Conservation (phyloP, 2,888 invertebrate genomes). For the Volucella zonaria region DNA sequence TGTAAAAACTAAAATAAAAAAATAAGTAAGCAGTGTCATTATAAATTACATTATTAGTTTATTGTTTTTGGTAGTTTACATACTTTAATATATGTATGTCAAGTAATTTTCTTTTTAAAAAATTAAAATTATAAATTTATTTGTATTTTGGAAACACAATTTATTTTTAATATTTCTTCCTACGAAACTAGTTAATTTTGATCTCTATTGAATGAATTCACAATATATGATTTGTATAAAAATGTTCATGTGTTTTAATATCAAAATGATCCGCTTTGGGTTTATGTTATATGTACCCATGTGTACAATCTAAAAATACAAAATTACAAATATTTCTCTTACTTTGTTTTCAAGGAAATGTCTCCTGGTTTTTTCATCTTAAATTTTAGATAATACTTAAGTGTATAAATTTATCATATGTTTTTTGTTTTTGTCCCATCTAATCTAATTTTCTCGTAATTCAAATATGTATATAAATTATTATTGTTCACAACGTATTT, state of each 20-base stretch:
- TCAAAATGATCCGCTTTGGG: conserved; percentile 59
- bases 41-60: conserved; percentile 47
- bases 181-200: conserved; percentile 52
- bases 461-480: conserved; percentile 66
- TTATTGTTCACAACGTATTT: conserved; percentile 65
- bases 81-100: conserved; percentile 53
- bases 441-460: conserved; percentile 63
- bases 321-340: conserved; percentile 69
- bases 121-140: conserved; percentile 37
- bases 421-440: conserved; percentile 59
- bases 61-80: conserved; percentile 72
- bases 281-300: conserved; percentile 48
- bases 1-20: not conserved
- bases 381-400: conserved; percentile 64
- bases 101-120: conserved; percentile 53
- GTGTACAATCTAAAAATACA: conserved; percentile 73
- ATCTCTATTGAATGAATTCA: conserved; percentile 58
- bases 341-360: conserved; percentile 56
- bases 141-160: conserved; percentile 58
- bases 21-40: conserved; percentile 1
- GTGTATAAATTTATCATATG: conserved; percentile 46
- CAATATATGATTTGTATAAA: conserved; percentile 72
- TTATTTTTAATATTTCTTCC: conserved; percentile 38
- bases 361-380: conserved; percentile 52
- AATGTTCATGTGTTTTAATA: conserved; percentile 63